These are phyloP conservation scores for Chondrilla cf. caribensis DNA, from an alignment of 37 sponge, comb jelly and placozoan species.

Conservation along the genomic window DNA sequence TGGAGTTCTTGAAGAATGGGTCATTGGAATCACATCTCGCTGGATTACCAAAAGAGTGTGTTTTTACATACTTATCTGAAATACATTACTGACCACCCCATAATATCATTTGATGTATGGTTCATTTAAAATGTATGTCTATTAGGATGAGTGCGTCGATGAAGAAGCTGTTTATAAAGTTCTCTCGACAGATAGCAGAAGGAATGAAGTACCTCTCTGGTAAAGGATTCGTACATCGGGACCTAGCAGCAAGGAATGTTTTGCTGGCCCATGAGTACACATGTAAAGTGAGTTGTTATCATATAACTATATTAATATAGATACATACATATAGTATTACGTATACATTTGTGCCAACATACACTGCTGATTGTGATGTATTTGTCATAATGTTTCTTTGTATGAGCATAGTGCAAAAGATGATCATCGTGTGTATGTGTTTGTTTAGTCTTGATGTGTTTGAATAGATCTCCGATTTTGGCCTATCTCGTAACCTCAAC, in stretches of 20 bases:
- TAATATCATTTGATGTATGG: no score
- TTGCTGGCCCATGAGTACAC: not conserved
- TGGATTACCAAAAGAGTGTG: no score
- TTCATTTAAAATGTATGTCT: no score
- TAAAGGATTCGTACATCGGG: not conserved
- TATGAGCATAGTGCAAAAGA: no score
- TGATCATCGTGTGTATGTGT: no score
- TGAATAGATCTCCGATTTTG: constrained; percentile 6
- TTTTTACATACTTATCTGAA: no score
- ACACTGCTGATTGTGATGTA: no score
- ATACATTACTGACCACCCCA: no score
- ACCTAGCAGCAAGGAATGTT: not conserved
- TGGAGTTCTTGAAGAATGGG: not conserved
- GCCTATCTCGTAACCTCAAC: not conserved
- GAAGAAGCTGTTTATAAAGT: not conserved
- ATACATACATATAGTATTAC: not conserved
- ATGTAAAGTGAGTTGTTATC: not conserved
- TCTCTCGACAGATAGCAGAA: not conserved
- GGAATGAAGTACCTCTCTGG: not conserved
- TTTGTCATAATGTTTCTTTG: no score
- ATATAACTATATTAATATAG: not conserved
- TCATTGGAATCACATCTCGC: not conserved
- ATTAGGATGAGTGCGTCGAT: no score
- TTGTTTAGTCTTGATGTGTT: no score
- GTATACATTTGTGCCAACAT: no score